A percentile compares a stretch with the other conserved stretches of the same genome.
These are phyloP conservation scores for Epinephelus malabaricus DNA, from an alignment of 2,797 vertebrate species.

Conservation along the genomic window DNA sequence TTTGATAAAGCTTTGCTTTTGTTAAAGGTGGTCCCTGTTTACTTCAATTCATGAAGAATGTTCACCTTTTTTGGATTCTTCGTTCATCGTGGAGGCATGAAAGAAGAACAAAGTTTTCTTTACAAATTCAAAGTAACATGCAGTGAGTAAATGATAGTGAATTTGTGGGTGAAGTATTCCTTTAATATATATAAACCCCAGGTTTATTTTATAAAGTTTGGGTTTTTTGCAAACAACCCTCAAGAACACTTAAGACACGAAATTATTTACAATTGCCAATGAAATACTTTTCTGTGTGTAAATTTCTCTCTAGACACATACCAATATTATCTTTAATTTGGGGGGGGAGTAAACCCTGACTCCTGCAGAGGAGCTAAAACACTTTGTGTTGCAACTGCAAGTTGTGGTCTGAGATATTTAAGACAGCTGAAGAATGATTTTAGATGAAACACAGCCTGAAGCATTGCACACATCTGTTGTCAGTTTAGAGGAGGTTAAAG, in stretches of 20 bases:
- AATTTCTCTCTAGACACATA: neutral
- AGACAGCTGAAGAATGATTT: slow-evolving; percentile 46
- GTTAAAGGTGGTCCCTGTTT: too few relatives aligned
- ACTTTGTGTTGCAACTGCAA: neutral
- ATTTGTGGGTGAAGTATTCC: too few relatives aligned
- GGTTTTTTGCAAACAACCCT: too few relatives aligned
- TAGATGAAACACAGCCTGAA: neutral
- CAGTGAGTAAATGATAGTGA: too few relatives aligned
- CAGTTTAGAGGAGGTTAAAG: slow-evolving; percentile 9
- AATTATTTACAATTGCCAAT: neutral
- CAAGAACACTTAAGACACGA: neutral
- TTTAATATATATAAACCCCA: too few relatives aligned
- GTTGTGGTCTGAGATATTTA: slow-evolving; percentile 23
- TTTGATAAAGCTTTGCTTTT: too few relatives aligned
- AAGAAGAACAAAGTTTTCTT: too few relatives aligned
- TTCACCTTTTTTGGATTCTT: too few relatives aligned
- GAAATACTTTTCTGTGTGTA: neutral
- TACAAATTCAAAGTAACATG: too few relatives aligned
- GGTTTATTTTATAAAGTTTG: too few relatives aligned
- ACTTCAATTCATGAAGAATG: too few relatives aligned
- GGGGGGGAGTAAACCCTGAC: neutral
- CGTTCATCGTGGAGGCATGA: too few relatives aligned
- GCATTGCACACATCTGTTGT: slow-evolving; percentile 37
- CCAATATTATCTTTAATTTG: neutral
- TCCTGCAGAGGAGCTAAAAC: neutral